Conservation (phyloP, 2,888 invertebrate species). For the Apamea monoglypha region DNA sequence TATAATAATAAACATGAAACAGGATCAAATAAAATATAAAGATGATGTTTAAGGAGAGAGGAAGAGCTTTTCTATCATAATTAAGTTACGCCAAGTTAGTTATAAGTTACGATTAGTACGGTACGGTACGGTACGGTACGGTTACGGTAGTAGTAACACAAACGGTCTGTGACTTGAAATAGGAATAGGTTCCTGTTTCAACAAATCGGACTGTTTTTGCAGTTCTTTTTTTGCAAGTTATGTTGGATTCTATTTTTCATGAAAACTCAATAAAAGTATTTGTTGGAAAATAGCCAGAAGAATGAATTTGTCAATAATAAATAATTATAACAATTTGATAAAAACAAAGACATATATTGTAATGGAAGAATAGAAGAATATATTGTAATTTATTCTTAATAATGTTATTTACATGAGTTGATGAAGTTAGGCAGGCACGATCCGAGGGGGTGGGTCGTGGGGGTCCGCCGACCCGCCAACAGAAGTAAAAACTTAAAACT, state of each 20-base stretch:
- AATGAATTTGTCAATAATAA: neutral
- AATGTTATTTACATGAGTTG: too few species aligned
- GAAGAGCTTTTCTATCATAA: too few species aligned
- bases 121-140: too few species aligned
- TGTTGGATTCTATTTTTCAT: neutral
- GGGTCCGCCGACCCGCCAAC: too few species aligned
- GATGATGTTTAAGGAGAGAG: too few species aligned
- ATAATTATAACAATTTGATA: neutral
- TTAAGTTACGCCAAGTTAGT: too few species aligned
- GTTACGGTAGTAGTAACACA: neutral
- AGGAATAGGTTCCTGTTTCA: neutral
- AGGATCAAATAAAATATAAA: too few species aligned
- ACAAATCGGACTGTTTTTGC: neutral
- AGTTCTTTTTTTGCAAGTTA: neutral
- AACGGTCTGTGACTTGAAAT: neutral
- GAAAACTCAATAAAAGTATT: neutral
- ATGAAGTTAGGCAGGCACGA: too few species aligned
- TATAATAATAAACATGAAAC: too few species aligned
- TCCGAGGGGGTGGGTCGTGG: too few species aligned
- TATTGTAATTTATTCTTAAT: slow-evolving; percentile 49
- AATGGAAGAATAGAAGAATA: slow-evolving; percentile 9
- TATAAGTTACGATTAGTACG: neutral
- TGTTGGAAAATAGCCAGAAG: neutral
- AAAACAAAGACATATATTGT: neutral
- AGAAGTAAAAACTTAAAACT: too few species aligned